A percentile compares a stretch with the other conserved stretches of the same genome.
Evolutionary conservation across 1,140 invertebrate genomes (phyloP).

Genomic region (Bicyclus anynana): DNA sequence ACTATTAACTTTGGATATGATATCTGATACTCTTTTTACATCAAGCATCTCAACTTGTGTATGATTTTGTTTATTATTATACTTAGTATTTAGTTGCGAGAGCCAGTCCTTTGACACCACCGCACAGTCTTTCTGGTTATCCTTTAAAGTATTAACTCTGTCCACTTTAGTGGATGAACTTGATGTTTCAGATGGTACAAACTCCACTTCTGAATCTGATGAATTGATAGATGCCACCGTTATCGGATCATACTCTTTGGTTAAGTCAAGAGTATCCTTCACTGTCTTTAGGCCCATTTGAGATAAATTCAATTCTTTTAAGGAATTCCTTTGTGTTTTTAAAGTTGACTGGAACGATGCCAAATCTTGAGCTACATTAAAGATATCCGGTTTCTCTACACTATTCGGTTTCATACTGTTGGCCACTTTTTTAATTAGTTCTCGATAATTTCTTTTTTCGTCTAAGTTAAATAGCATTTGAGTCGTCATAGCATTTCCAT

Average conservation of each 20-base stretch:
- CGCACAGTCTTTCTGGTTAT: slow-evolving; percentile 46
- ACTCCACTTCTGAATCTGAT: slow-evolving; percentile 69
- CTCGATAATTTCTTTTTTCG: slow-evolving; percentile 68
- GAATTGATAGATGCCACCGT: slow-evolving; percentile 69
- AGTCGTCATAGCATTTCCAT: slow-evolving; percentile 55
- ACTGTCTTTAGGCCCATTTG: slow-evolving; percentile 44
- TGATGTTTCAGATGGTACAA: slow-evolving; percentile 62
- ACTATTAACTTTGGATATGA: slow-evolving; percentile 66
- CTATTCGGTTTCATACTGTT: slow-evolving; percentile 35
- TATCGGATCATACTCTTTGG: slow-evolving; percentile 65
- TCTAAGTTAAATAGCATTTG: slow-evolving; percentile 71
- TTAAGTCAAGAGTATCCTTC: slow-evolving; percentile 43
- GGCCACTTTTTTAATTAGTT: slow-evolving; percentile 57
- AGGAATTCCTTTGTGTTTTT: slow-evolving; percentile 47
- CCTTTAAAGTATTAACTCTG: slow-evolving; percentile 57
- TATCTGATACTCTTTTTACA: slow-evolving; percentile 53
- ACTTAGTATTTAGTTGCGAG: slow-evolving; percentile 55
- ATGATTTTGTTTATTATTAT: slow-evolving; percentile 57
- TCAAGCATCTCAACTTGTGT: slow-evolving; percentile 61
- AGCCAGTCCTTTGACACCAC: slow-evolving; percentile 59
- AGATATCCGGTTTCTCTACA: slow-evolving; percentile 41
- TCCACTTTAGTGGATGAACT: slow-evolving; percentile 57
- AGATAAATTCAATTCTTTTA: slow-evolving; percentile 52
- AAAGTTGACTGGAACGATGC: slow-evolving; percentile 53
- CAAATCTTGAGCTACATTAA: slow-evolving; percentile 54